Percentiles rank a stretch among this genome's conserved stretches.
These are phyloP conservation scores for Anomalospiza imberbis DNA, from an alignment of 2,797 vertebrate species.

Conservation along the genomic window DNA sequence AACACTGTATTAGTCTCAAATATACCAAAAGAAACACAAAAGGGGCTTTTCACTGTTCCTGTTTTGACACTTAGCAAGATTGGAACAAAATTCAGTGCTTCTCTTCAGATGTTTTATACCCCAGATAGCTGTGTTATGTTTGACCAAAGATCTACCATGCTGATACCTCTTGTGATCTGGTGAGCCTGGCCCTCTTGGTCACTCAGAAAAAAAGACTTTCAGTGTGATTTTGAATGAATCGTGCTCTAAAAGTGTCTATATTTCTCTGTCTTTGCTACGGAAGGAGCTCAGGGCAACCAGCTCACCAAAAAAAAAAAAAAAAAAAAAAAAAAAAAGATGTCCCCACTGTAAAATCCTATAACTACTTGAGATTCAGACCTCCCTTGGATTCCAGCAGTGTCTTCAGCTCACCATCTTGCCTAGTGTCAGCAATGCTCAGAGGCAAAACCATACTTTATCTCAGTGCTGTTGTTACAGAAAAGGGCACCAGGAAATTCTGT, in stretches of 20 bases:
- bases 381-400: not conserved
- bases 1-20: not conserved
- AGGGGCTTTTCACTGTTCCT: not conserved
- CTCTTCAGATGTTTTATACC: not conserved
- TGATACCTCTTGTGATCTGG: not conserved
- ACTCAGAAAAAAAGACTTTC: not conserved
- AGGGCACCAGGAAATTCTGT: not conserved
- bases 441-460: not conserved
- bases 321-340: not conserved
- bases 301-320: not conserved
- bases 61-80: not conserved
- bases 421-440: not conserved
- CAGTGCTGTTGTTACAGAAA: not conserved
- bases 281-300: not conserved
- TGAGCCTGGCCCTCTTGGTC: not conserved
- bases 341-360: not conserved
- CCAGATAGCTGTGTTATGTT: not conserved
- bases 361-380: not conserved
- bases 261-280: not conserved
- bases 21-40: not conserved
- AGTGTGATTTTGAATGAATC: not conserved
- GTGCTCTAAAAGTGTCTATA: not conserved
- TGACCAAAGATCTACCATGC: not conserved
- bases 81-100: not conserved
- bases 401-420: not conserved